A percentile compares a stretch with the other conserved stretches of the same genome.
phyloP scores from a whole-genome alignment of 1,140 invertebrate genomes.

The Diprion similis region DNA sequence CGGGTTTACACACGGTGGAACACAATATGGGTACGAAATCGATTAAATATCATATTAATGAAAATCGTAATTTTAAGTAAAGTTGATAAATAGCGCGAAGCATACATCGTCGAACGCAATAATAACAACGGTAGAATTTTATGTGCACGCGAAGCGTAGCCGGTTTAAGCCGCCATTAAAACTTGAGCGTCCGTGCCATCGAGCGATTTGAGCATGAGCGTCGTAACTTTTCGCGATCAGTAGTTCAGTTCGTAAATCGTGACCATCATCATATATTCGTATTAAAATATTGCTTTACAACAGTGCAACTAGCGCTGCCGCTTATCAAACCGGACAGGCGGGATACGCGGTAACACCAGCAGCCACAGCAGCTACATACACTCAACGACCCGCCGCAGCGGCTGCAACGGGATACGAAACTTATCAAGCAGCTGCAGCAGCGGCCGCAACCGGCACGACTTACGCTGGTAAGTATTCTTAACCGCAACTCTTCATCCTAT shows the following conservation, averaged over 20 bases:
- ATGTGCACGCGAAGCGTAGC: constrained; percentile 39
- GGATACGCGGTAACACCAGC: constrained; percentile 84
- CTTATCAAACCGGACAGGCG: constrained; percentile 80
- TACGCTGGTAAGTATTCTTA: constrained; percentile 61
- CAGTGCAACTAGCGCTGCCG: constrained; percentile 71
- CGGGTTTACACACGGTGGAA: constrained; percentile 88
- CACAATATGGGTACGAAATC: constrained; percentile 83
- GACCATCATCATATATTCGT: background rate
- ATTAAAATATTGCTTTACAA: constrained; percentile 14
- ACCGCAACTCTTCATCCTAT: background rate
- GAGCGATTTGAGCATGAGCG: constrained; percentile 27
- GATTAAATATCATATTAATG: constrained; percentile 37
- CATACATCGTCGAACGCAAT: constrained; percentile 22
- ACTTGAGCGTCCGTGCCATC: constrained; percentile 37
- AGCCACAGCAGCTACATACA: constrained; percentile 78
- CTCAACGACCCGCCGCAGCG: constrained; percentile 75
- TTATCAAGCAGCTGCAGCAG: constrained; percentile 73
- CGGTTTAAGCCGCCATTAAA: constrained; percentile 54
- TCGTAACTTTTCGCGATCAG: too few species aligned
- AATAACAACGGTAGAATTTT: constrained; percentile 23
- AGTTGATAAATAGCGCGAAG: constrained; percentile 23
- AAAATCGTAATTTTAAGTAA: constrained; percentile 37
- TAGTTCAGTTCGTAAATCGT: background rate
- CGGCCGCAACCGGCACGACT: constrained; percentile 69
- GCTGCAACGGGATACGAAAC: constrained; percentile 79